Percentiles rank a stretch among this genome's conserved stretches.
Conservation (phyloP, 1,140 invertebrate species). For the Acromyrmex heyeri region DNA sequence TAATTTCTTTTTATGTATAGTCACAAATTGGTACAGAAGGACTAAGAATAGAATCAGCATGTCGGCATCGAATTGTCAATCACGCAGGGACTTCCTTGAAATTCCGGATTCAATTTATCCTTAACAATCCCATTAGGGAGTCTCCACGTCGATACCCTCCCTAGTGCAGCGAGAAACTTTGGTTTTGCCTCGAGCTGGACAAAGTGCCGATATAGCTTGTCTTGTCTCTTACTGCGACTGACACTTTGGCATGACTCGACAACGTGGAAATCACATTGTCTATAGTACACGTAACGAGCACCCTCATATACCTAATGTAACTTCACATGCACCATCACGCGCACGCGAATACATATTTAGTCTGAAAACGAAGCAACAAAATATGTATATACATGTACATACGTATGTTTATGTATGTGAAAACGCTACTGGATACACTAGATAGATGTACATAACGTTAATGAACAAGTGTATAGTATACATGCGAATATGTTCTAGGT, state of each 20-base stretch:
- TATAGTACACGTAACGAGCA: slow-evolving; percentile 22
- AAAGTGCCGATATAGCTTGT: slow-evolving; percentile 63
- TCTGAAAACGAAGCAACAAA: slow-evolving; percentile 20
- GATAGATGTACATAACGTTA: too few species aligned
- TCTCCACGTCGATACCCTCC: slow-evolving; percentile 25
- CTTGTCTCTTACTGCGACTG: slow-evolving; percentile 61
- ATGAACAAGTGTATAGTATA: not conserved
- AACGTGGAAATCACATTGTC: slow-evolving; percentile 43
- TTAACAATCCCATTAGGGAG: slow-evolving; percentile 61
- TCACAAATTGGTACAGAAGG: not conserved
- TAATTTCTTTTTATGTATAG: not conserved
- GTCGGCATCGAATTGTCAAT: slow-evolving; percentile 46
- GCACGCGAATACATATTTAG: not conserved
- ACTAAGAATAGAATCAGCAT: slow-evolving; percentile 16
- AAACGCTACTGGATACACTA: not conserved
- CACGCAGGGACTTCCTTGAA: slow-evolving; percentile 32
- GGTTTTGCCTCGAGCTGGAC: slow-evolving; percentile 48
- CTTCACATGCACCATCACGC: slow-evolving; percentile 1
- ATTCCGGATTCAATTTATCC: slow-evolving; percentile 56
- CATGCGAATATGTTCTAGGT: not conserved
- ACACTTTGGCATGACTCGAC: slow-evolving; percentile 58
- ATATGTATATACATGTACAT: not conserved
- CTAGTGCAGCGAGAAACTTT: slow-evolving; percentile 33
- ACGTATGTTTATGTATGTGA: not conserved
- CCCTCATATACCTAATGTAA: slow-evolving; percentile 22